These are phyloP conservation scores for Yponomeuta plumbellus DNA, from an alignment of 2,888 invertebrate species.

Conservation along the genomic window DNA sequence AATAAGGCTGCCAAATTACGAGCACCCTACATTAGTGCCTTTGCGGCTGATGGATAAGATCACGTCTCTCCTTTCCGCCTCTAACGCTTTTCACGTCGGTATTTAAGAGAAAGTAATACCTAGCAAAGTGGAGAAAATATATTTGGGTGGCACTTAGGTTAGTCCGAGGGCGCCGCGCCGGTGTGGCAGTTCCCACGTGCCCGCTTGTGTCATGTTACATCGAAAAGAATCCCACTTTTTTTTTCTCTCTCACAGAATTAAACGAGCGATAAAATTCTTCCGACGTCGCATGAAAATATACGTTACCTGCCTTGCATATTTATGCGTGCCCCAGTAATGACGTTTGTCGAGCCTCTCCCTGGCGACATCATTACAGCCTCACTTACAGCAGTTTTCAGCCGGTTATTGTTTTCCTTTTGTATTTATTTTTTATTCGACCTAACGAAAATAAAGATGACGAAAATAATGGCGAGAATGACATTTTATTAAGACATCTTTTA, in stretches of 20 bases:
- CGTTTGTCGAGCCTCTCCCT: slow-evolving; percentile 63
- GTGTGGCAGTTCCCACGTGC: slow-evolving; percentile 65
- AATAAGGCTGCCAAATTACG: slow-evolving; percentile 48
- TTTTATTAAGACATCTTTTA: slow-evolving; percentile 24
- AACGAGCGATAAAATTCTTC: slow-evolving; percentile 75
- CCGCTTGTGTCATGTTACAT: slow-evolving; percentile 64
- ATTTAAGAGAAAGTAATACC: slow-evolving; percentile 69
- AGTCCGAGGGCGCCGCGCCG: slow-evolving; percentile 46
- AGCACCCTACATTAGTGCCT: slow-evolving; percentile 59
- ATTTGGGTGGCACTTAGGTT: slow-evolving; percentile 69
- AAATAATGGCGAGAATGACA: slow-evolving; percentile 17
- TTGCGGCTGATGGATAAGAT: slow-evolving; percentile 64
- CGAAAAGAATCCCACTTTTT: slow-evolving; percentile 64
- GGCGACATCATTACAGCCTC: slow-evolving; percentile 60
- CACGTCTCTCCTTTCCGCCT: slow-evolving; percentile 50
- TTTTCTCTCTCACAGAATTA: slow-evolving; percentile 71
- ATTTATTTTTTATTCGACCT: not conserved
- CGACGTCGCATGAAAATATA: slow-evolving; percentile 76
- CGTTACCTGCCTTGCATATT: slow-evolving; percentile 77
- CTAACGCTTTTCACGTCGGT: slow-evolving; percentile 49
- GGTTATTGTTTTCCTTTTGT: slow-evolving; percentile 12
- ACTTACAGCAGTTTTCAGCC: slow-evolving; percentile 6
- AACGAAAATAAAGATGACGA: slow-evolving; percentile 1
- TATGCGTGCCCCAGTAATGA: slow-evolving; percentile 73
- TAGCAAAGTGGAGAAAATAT: slow-evolving; percentile 63